Evolutionary conservation across 2,888 invertebrate species (phyloP).

Genomic region (Seira sanloemensis): DNA sequence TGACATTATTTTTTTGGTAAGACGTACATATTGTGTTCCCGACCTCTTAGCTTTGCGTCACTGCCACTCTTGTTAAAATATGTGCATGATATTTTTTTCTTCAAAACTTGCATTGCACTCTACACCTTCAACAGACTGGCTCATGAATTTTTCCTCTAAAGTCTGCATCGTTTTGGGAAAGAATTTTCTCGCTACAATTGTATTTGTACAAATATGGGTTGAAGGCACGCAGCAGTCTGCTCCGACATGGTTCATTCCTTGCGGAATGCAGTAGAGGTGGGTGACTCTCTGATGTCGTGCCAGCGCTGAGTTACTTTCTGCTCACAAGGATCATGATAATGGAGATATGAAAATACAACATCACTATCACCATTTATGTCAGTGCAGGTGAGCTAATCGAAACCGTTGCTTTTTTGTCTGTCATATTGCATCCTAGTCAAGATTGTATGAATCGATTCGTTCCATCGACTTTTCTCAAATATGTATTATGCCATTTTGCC

Average conservation of each 20-base stretch:
- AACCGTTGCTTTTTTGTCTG: background rate
- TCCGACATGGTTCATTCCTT: background rate
- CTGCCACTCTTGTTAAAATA: no score
- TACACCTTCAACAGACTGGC: background rate
- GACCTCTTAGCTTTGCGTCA: background rate
- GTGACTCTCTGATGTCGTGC: no score
- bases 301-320: no score
- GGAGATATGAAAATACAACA: background rate
- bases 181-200: background rate
- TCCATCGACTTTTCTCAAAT: background rate
- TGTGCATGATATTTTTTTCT: background rate
- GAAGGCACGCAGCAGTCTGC: background rate
- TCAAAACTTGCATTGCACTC: background rate
- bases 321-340: background rate
- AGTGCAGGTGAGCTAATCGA: conserved; percentile 1
- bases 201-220: background rate
- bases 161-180: background rate
- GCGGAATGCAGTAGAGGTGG: background rate
- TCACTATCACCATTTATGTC: background rate
- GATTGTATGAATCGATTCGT: background rate
- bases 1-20: background rate
- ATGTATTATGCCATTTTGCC: background rate
- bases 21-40: background rate
- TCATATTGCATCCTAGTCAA: background rate
- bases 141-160: background rate